Base-by-base conservation (phyloP, 2,797 vertebrate species). In the Gastrophryne carolinensis region DNA sequence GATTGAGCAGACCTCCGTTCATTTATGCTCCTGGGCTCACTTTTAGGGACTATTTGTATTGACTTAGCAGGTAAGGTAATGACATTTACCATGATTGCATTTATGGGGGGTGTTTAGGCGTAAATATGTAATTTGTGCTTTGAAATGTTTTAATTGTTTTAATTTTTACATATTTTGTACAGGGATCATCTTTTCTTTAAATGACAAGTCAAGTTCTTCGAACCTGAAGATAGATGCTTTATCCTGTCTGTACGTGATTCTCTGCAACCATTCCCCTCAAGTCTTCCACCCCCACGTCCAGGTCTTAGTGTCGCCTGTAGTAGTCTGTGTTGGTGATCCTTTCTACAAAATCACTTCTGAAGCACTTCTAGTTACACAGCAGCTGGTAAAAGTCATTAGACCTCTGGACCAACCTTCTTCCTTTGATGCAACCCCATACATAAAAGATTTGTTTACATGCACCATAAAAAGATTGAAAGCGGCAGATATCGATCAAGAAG, bases 341-440 rank as follows among this genome's bases (percentile, higher is more conserved):
- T 99, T 99, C 84, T 99, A 99, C 85, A 99, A 99, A 90, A 99
- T 99, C 85, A 99, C 98, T 19, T 99, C 98, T 0, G 98, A 99
- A 91, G 98, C 97, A 0, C 93, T 99, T 82, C 88, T 99, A 58
- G 98, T 99, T 86, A 98, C 96, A 2, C 98, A 99, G 80, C 98
- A 99, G 83, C 94, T 99, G 61, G 96, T 99, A 80, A 97, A 96
- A 87, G 96, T 99, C 80, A 98, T 99, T 86, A 91, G 96, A 76
- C 98, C 98, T 69, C 90, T 99, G 79, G 95, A 98, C 86, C 94
- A 92, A 76, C 85, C 93, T 13, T 94, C 95, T 73, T 91, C 88
- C 26, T 99, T 99, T 60, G 96, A 99, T 86, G 95, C 96, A 80
- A 89, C 92, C 79, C 96, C 96, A 57, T 99, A 98, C 86, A 98